A percentile compares a stretch with the other conserved stretches of the same genome.
phyloP scores from a whole-genome alignment of 2,797 vertebrate species.

The Onychomys leucogaster region DNA sequence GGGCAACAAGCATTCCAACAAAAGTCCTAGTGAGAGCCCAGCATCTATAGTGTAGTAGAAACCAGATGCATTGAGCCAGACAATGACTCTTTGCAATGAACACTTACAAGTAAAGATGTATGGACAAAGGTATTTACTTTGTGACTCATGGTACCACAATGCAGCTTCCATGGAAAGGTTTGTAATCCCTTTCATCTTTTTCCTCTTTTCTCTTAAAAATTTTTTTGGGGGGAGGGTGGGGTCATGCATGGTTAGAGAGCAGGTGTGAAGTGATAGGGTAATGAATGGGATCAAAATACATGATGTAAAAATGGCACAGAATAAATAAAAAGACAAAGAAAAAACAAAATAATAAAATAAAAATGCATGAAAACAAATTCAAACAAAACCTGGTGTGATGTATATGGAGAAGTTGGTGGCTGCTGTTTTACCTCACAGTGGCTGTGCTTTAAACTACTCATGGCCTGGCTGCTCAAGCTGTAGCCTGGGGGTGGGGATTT shows the following conservation, averaged over 20 bases:
- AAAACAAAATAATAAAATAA: not conserved
- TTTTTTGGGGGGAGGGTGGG: not conserved
- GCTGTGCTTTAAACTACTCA: not conserved
- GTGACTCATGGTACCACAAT: not conserved
- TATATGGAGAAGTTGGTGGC: not conserved
- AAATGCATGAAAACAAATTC: not conserved
- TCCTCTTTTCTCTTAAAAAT: not conserved
- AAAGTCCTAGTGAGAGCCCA: not conserved
- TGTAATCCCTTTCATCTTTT: not conserved
- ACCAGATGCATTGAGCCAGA: not conserved
- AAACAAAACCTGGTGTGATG: not conserved
- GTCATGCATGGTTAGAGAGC: not conserved
- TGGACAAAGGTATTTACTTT: not conserved
- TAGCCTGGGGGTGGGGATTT: not conserved
- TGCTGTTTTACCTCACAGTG: not conserved
- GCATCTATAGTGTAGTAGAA: not conserved
- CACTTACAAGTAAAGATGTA: not conserved
- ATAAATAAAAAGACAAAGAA: not conserved
- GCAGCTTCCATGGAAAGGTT: too few relatives aligned
- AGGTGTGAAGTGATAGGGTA: not conserved
- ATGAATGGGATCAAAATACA: not conserved
- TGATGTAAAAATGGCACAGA: not conserved
- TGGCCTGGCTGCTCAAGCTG: not conserved
- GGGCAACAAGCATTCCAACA: not conserved
- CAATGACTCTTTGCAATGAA: too few relatives aligned